phyloP scores from a whole-genome alignment of 64 coral and sea anemone species.

The Cladopsammia gracilis region DNA sequence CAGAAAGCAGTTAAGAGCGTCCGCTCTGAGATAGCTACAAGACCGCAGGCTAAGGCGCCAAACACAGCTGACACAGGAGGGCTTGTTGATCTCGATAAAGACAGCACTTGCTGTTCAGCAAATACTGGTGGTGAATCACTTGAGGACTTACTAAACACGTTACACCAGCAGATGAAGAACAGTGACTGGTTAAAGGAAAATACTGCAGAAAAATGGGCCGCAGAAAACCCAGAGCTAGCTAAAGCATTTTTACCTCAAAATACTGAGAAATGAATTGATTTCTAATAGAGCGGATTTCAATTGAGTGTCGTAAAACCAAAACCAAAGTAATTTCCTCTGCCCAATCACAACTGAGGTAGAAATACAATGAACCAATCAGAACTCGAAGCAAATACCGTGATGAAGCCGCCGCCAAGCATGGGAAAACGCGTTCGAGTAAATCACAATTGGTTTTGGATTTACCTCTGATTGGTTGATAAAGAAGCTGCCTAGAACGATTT shows the following conservation, averaged over 20 bases:
- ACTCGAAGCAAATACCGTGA: too few relatives aligned
- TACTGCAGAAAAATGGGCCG: conserved; percentile 86
- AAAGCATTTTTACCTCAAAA: conserved; percentile 65
- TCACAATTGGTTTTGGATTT: too few relatives aligned
- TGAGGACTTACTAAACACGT: conserved; percentile 71
- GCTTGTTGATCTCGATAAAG: background rate
- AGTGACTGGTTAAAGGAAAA: conserved; percentile 83
- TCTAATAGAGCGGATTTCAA: background rate
- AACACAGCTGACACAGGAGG: background rate
- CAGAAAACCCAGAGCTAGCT: conserved; percentile 90
- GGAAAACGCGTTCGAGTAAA: too few relatives aligned
- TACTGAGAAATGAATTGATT: conserved; percentile 3
- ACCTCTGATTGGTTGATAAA: too few relatives aligned
- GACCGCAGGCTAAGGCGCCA: background rate
- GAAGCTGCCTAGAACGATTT: too few relatives aligned
- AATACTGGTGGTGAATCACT: conserved; percentile 36
- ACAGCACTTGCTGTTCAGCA: background rate
- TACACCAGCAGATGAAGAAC: conserved; percentile 58
- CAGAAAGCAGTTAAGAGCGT: conserved; percentile 11
- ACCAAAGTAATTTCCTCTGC: too few relatives aligned
- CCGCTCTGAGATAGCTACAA: background rate
- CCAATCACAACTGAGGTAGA: too few relatives aligned
- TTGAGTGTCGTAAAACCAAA: too few relatives aligned
- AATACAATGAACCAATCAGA: too few relatives aligned
- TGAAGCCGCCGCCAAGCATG: too few relatives aligned